Evolutionary conservation across 2,888 invertebrate species (phyloP).

Genomic region (Listrodromus nycthemerus): DNA sequence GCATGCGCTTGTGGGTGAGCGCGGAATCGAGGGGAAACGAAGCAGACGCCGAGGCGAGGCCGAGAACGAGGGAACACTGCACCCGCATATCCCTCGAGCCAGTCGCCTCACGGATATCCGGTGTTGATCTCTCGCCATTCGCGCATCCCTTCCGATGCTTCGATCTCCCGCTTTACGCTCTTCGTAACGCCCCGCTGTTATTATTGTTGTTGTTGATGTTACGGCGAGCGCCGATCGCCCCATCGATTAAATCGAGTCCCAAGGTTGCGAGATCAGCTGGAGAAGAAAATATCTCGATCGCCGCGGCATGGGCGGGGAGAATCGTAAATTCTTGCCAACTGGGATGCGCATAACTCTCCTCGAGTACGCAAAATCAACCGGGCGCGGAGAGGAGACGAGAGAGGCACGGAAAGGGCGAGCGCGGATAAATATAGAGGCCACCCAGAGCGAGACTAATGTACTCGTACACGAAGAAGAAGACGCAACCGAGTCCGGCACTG

Average conservation of each 20-base stretch:
- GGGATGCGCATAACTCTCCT: not conserved
- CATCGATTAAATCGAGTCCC: not conserved
- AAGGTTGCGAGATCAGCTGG: constrained; percentile 6
- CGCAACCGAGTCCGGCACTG: constrained; percentile 27
- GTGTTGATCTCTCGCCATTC: constrained; percentile 72
- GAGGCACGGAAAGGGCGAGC: constrained; percentile 78
- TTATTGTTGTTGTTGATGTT: not conserved
- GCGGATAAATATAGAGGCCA: constrained; percentile 72
- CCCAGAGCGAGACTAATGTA: constrained; percentile 80
- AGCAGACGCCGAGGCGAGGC: constrained; percentile 53
- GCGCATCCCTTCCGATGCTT: constrained; percentile 50
- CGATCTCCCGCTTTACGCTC: constrained; percentile 2
- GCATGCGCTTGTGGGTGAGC: constrained; percentile 35
- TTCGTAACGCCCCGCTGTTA: constrained; percentile 14
- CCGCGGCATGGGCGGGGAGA: too few relatives aligned
- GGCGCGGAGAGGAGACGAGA: constrained; percentile 37
- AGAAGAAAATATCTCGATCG: not conserved
- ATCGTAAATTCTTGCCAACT: not conserved
- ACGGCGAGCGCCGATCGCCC: not conserved
- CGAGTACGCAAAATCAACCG: constrained; percentile 13
- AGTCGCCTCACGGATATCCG: constrained; percentile 82
- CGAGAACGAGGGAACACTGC: constrained; percentile 69
- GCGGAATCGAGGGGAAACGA: constrained; percentile 27
- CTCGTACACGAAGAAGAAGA: constrained; percentile 57
- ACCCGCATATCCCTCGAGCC: constrained; percentile 78